phyloP scores from a whole-genome alignment of 2,113 vertebrate genomes.

The Hydrolagus affinis region DNA sequence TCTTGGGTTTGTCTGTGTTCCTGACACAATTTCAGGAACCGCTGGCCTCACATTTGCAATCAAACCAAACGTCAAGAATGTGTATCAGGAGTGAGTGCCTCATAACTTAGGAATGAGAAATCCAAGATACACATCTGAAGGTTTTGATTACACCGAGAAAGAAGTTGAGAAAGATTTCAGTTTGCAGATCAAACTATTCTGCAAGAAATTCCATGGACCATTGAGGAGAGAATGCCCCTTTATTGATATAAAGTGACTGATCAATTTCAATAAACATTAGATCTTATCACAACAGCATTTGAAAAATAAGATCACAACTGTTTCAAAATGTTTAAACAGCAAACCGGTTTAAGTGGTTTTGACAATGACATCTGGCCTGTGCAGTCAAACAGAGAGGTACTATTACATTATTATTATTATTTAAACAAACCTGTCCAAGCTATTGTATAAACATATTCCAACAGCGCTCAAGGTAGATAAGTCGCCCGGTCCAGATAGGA shows the following conservation, averaged over 20 bases:
- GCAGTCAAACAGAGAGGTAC: not conserved
- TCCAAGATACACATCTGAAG: not conserved
- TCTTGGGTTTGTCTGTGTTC: not conserved
- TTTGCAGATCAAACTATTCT: not conserved
- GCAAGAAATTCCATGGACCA: not conserved
- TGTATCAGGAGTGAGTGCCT: too few species aligned
- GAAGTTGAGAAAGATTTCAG: not conserved
- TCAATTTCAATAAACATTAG: not conserved
- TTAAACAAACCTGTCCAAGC: too few species aligned
- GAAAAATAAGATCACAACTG: not conserved
- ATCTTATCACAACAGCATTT: not conserved
- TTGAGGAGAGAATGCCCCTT: not conserved
- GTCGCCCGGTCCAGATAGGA: too few species aligned
- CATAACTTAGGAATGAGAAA: not conserved
- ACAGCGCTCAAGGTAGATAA: too few species aligned
- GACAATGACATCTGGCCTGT: not conserved
- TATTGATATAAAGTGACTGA: not conserved
- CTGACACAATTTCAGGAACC: not conserved
- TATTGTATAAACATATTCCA: too few species aligned
- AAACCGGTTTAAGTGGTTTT: not conserved
- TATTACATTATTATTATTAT: not conserved
- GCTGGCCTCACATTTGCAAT: not conserved
- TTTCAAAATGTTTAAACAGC: not conserved
- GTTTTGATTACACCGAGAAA: not conserved
- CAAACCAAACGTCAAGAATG: not conserved